Evolutionary conservation across 2,797 vertebrate species (phyloP), one percentile per base, ranked within the genome.

Genomic region (Lithobates pipiens): DNA sequence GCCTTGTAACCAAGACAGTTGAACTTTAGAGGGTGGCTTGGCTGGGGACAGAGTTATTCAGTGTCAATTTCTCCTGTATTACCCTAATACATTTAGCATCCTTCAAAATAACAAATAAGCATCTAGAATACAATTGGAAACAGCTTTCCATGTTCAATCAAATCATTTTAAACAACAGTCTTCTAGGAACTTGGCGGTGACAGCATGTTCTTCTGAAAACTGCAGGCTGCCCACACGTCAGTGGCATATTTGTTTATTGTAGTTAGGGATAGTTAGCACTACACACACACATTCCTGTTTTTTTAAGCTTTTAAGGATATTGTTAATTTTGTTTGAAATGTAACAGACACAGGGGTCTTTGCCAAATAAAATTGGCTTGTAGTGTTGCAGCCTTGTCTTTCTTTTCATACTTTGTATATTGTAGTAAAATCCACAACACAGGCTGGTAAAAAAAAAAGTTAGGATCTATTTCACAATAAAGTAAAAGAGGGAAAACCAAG

Each of bases 231-330:
- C 80, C 65, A 79, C 76, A 79, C 69, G 69, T 79, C 76, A 46
- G 69, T 85, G 69, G 83, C 69, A 85, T 79, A 79, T 85, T 78
- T 79, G 69, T 85, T 85, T 79, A 79, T 79, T 79, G 83, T 79
- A 85, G 83, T 85, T 85, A 85, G 68, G 76, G 83, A 78, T 78
- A 72, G 76, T 79, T 72, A 79, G 69, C 83, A 74, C 76, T 77
- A 63, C 25, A 57, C 63, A 79, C 63, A 79, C 78, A 79, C 78
- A 79, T 78, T 85, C 39, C 69, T 78, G 57, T 61, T 84, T 83
- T 84, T 71, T 84, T 85, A 44, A 78, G 76, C 77, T 79, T 34
- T 85, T 85, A 73, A 73, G 76, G 79, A 78, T 76, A 73, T 73
- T 78, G 69, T 73, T 78, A 71, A 78, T 85, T 85, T 85, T 74